These are phyloP conservation scores for Papilio aristodemus DNA, from an alignment of 1,140 invertebrate genomes.

Conservation along the genomic window DNA sequence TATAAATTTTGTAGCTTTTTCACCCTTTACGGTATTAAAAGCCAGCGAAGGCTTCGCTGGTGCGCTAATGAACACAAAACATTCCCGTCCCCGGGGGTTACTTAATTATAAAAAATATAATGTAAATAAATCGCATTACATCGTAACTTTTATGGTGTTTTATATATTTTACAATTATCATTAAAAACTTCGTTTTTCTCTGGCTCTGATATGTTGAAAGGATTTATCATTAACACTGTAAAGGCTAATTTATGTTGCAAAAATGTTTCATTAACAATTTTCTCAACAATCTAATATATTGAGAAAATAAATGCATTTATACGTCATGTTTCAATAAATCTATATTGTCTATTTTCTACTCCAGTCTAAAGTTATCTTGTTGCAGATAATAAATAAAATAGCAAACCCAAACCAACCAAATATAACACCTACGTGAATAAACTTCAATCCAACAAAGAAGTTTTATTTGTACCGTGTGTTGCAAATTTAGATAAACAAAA, in stretches of 20 bases:
- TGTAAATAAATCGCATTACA: neutral
- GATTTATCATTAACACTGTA: too few relatives aligned
- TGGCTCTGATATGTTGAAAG: too few relatives aligned
- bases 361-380: too few relatives aligned
- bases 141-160: neutral
- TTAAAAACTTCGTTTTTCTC: too few relatives aligned
- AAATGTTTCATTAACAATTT: too few relatives aligned
- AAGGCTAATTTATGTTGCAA: too few relatives aligned
- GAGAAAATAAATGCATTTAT: too few relatives aligned
- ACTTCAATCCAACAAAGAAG: neutral
- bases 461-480: neutral
- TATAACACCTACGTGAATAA: neutral
- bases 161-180: neutral
- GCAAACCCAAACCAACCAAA: neutral
- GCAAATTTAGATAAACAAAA: neutral
- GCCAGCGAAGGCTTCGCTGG: neutral
- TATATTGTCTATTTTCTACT: too few relatives aligned
- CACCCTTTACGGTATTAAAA: neutral
- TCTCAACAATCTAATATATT: too few relatives aligned
- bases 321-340: too few relatives aligned
- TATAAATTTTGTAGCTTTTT: neutral
- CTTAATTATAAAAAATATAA: conserved; percentile 6
- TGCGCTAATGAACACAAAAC: conserved; percentile 14
- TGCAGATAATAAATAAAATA: too few relatives aligned
- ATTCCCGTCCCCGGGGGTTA: neutral